A percentile compares a stretch with the other conserved stretches of the same genome.
Conservation (phyloP, 2,797 vertebrate species). For the Silurus lanzhouensis region DNA sequence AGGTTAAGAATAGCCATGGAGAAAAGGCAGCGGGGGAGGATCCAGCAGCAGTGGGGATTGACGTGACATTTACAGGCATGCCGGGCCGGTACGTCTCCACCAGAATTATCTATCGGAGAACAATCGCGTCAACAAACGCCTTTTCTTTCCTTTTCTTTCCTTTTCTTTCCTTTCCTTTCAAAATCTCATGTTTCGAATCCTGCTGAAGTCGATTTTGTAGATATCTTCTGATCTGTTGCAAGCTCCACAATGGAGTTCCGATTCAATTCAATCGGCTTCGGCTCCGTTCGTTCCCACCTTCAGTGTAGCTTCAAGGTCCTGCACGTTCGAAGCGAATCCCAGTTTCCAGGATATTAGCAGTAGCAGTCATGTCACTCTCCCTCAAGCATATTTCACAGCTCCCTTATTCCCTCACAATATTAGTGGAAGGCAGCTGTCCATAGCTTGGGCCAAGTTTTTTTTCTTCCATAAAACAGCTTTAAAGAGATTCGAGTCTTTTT, state of each 20-base stretch:
- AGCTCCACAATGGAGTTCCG: slow-evolving; percentile 4
- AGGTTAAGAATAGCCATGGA: slow-evolving; percentile 63
- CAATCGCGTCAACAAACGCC: slow-evolving; percentile 39
- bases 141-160: too few relatives aligned
- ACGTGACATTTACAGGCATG: slow-evolving; percentile 47
- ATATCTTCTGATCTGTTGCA: slow-evolving; percentile 43
- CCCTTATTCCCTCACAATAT: slow-evolving; percentile 75
- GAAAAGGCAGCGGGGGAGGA: slow-evolving; percentile 45
- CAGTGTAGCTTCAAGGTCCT: slow-evolving; percentile 59
- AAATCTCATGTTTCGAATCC: slow-evolving; percentile 22
- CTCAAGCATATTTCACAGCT: slow-evolving; percentile 73
- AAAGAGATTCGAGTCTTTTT: slow-evolving; percentile 58
- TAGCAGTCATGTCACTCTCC: slow-evolving; percentile 67
- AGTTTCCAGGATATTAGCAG: slow-evolving; percentile 66
- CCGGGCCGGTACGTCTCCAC: slow-evolving; percentile 48
- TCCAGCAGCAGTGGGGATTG: slow-evolving; percentile 55
- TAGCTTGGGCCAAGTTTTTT: slow-evolving; percentile 68
- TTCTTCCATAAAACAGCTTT: slow-evolving; percentile 62
- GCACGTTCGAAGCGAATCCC: slow-evolving; percentile 70
- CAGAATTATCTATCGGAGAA: slow-evolving; percentile 47
- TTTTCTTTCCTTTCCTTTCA: slow-evolving; percentile 39
- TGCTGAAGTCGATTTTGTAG: slow-evolving; percentile 10
- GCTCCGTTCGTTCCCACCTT: slow-evolving; percentile 39
- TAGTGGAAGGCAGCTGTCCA: slow-evolving; percentile 75
- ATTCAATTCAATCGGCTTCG: neutral